phyloP scores from a whole-genome alignment of 2,113 vertebrate genomes.

The Tychaedon coryphoeus region DNA sequence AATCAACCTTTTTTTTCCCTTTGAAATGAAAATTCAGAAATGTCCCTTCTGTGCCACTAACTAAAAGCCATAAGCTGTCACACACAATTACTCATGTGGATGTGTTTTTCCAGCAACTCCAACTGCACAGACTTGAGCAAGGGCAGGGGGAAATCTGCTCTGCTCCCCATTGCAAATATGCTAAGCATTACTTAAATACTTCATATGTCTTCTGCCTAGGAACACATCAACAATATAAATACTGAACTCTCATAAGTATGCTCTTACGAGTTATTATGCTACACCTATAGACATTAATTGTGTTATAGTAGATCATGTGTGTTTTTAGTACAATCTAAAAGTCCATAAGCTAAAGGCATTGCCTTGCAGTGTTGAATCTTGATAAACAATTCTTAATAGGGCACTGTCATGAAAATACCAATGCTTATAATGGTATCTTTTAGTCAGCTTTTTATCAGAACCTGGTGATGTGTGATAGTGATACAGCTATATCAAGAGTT shows the following conservation, averaged over 20 bases:
- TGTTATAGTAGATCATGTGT: not conserved
- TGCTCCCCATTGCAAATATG: not conserved
- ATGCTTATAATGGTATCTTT: not conserved
- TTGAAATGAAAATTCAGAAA: not conserved
- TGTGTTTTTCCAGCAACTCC: not conserved
- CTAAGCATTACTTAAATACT: not conserved
- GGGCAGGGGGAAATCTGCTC: not conserved
- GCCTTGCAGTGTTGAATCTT: not conserved
- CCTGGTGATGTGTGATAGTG: not conserved
- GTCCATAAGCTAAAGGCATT: not conserved
- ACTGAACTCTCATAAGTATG: not conserved
- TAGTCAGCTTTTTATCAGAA: not conserved
- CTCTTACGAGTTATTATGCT: not conserved
- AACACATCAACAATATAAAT: not conserved
- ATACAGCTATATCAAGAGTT: not conserved
- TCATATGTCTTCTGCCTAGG: not conserved
- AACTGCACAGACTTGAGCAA: fast-evolving
- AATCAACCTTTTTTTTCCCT: not conserved
- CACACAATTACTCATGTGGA: fast-evolving
- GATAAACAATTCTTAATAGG: not conserved
- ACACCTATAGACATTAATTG: not conserved
- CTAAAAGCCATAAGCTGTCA: not conserved
- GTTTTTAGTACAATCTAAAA: not conserved
- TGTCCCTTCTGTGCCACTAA: not conserved
- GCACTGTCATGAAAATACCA: not conserved